These are phyloP conservation scores for Eleginops maclovinus DNA, from an alignment of 2,113 vertebrate genomes.

Conservation along the genomic window DNA sequence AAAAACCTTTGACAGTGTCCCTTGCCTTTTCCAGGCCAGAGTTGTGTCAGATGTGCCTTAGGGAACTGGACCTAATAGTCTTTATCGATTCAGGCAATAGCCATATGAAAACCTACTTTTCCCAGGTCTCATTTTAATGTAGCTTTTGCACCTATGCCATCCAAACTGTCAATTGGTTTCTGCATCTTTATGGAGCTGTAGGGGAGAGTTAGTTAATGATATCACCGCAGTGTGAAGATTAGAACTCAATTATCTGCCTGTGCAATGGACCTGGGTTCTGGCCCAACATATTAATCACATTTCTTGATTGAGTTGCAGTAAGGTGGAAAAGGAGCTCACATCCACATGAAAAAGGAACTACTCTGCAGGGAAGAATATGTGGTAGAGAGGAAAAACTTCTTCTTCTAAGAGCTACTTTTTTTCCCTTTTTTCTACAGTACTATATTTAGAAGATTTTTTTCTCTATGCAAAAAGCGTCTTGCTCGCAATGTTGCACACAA, in stretches of 20 bases:
- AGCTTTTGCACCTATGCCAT: constrained; percentile 63
- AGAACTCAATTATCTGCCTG: constrained; percentile 75
- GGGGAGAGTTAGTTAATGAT: constrained; percentile 71
- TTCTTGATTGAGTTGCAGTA: constrained; percentile 68
- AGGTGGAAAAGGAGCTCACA: constrained; percentile 35
- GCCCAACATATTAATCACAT: constrained; percentile 71
- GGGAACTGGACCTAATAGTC: constrained; percentile 68
- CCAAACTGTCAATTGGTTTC: constrained; percentile 64
- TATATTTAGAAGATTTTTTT: constrained; percentile 22
- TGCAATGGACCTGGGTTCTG: constrained; percentile 61
- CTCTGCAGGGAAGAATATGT: constrained; percentile 20
- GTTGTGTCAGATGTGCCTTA: constrained; percentile 54
- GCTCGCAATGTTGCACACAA: constrained; percentile 17
- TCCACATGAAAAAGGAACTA: constrained; percentile 33
- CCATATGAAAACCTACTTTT: constrained; percentile 65
- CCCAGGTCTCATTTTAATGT: constrained; percentile 74
- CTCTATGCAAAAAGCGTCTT: constrained; percentile 25
- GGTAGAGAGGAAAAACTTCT: neutral
- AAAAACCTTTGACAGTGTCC: constrained; percentile 40
- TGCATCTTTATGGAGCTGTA: constrained; percentile 66
- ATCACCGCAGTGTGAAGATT: constrained; percentile 72
- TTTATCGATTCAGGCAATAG: constrained; percentile 71
- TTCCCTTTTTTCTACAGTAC: neutral
- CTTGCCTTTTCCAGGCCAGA: constrained; percentile 40
- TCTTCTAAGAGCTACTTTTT: constrained; percentile 16